phyloP scores from a whole-genome alignment of 2,888 invertebrate species.

The Cantharis nigra region DNA sequence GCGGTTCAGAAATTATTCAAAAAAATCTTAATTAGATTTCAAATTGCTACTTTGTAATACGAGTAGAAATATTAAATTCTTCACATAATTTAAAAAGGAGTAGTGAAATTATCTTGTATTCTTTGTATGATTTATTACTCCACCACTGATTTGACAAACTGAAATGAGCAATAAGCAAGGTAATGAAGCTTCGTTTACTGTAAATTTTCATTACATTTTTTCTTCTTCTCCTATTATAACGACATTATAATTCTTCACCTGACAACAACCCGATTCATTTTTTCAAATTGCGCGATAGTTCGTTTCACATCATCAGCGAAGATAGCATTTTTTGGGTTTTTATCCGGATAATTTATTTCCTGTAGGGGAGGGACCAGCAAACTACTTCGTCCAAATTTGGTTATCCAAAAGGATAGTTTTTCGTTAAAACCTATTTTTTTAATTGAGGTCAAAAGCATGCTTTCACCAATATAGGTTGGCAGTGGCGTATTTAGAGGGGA shows the following conservation, averaged over 20 bases:
- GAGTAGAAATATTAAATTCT: background rate
- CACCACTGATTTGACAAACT: background rate
- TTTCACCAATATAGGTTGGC: too few relatives aligned
- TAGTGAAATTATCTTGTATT: background rate
- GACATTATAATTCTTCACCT: background rate
- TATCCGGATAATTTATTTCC: background rate
- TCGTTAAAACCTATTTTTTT: too few relatives aligned
- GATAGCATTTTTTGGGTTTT: background rate
- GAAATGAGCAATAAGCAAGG: background rate
- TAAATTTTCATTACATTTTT: background rate
- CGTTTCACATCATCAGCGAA: background rate
- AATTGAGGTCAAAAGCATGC: too few relatives aligned
- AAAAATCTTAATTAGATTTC: constrained; percentile 2
- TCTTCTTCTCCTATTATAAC: background rate
- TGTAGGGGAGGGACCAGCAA: too few relatives aligned
- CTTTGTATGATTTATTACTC: background rate
- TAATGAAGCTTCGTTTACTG: background rate
- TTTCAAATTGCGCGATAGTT: background rate
- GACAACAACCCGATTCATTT: background rate
- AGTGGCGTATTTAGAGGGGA: too few relatives aligned
- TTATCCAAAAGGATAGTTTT: too few relatives aligned
- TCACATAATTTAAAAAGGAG: background rate
- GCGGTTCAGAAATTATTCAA: background rate
- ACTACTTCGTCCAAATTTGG: too few relatives aligned
- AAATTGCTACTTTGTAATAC: background rate